A percentile compares a stretch with the other conserved stretches of the same genome.
Evolutionary conservation across 2,888 invertebrate genomes (phyloP).

Genomic region (Diabrotica balteata): DNA sequence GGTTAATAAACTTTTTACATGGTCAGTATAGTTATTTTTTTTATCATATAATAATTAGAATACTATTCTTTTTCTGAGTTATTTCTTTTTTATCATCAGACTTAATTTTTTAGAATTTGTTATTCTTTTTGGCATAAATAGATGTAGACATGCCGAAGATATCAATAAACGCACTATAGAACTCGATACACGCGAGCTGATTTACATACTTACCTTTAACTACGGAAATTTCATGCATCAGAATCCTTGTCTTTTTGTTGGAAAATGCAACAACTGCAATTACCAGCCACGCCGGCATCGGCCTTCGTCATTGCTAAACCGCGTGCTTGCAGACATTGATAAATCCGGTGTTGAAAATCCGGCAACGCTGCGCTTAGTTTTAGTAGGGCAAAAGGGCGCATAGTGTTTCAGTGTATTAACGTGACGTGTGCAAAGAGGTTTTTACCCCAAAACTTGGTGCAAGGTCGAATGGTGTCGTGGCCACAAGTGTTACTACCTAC

Average conservation of each 20-base stretch:
- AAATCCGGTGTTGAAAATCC: constrained; percentile 1
- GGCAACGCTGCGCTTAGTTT: constrained; percentile 22
- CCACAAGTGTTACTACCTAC: constrained; percentile 1
- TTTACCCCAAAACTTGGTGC: constrained; percentile 13
- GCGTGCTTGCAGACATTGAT: constrained; percentile 13
- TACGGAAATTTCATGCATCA: too few species aligned
- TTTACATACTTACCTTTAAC: too few species aligned
- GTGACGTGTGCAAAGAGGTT: constrained; percentile 14
- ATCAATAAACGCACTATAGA: too few species aligned
- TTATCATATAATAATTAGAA: too few species aligned
- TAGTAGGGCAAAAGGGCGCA: constrained; percentile 25
- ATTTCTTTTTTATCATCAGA: too few species aligned
- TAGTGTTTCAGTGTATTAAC: constrained; percentile 8
- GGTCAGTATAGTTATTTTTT: too few species aligned
- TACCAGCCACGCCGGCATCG: neutral
- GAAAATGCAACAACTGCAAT: constrained; percentile 10
- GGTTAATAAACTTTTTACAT: too few species aligned
- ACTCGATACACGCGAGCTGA: too few species aligned
- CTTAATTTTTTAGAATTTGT: too few species aligned
- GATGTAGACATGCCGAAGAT: too few species aligned
- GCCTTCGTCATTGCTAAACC: neutral
- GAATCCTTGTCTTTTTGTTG: neutral
- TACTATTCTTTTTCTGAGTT: too few species aligned
- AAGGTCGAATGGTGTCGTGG: constrained; percentile 14
- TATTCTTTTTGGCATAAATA: too few species aligned